Conservation (phyloP, 2,888 invertebrate species). For the Megalurothrips usitatus region DNA sequence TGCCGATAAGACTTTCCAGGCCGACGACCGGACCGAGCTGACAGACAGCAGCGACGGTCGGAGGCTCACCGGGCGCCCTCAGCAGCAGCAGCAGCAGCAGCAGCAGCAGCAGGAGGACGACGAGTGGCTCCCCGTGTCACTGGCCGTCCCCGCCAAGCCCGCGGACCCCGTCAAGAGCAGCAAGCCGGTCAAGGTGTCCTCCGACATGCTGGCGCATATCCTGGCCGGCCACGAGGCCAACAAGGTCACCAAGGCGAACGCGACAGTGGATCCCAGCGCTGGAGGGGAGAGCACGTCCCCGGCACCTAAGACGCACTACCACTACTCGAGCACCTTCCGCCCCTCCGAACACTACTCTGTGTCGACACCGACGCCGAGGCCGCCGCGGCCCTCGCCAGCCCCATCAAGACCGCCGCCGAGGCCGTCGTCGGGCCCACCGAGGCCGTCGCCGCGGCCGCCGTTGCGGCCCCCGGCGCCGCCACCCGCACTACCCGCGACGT, state of each 20-base stretch:
- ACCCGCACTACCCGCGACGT: not conserved
- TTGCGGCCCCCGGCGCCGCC: not conserved
- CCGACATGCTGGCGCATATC: not conserved
- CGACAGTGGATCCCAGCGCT: not conserved
- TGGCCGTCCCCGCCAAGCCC: not conserved
- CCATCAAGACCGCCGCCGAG: not conserved
- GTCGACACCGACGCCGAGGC: not conserved
- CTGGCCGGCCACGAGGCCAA: not conserved
- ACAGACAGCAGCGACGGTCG: not conserved
- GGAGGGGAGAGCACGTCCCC: not conserved
- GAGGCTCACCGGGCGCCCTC: not conserved
- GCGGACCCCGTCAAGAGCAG: not conserved
- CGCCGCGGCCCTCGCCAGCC: not conserved
- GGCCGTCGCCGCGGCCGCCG: not conserved
- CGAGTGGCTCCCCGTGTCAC: not conserved
- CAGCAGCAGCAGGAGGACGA: not conserved
- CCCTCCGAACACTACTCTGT: slow-evolving; percentile 6
- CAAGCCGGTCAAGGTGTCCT: not conserved
- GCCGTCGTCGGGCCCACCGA: not conserved
- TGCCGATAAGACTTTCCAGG: not conserved
- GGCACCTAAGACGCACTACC: slow-evolving; percentile 19
- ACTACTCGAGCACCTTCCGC: slow-evolving; percentile 4
- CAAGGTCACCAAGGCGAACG: not conserved
- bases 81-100: not conserved
- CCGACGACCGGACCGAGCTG: not conserved